Conservation (phyloP, 2,888 invertebrate species). For the Eretmocerus hayati region DNA sequence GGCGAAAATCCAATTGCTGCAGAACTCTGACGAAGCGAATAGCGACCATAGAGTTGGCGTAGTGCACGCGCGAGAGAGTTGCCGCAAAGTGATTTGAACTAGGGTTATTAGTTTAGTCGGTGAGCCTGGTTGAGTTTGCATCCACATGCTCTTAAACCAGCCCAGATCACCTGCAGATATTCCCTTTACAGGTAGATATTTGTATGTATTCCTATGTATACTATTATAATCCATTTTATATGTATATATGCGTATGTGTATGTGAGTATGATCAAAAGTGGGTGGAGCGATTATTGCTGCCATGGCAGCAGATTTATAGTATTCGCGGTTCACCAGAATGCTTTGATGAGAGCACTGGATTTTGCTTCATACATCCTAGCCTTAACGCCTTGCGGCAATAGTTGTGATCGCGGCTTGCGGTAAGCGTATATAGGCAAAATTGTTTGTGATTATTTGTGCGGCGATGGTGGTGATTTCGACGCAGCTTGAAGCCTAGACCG, state of each 20-base stretch:
- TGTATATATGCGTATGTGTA: background rate
- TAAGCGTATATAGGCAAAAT: too few species aligned
- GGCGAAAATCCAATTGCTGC: too few species aligned
- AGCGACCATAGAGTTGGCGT: slow-evolving; percentile 18
- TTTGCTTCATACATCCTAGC: too few species aligned
- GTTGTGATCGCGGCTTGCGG: slow-evolving; percentile 14
- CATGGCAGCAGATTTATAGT: slow-evolving; percentile 18
- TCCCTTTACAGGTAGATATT: too few species aligned
- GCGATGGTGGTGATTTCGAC: too few species aligned
- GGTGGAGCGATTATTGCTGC: slow-evolving; percentile 2
- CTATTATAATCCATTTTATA: too few species aligned
- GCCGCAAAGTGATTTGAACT: slow-evolving; percentile 27
- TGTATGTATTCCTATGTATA: too few species aligned
- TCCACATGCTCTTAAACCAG: background rate
- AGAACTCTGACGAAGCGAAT: too few species aligned
- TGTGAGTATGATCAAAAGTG: background rate
- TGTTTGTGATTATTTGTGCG: too few species aligned
- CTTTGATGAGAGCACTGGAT: slow-evolving; percentile 18
- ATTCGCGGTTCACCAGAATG: slow-evolving; percentile 15
- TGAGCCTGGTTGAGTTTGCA: slow-evolving; percentile 17
- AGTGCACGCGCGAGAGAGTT: background rate
- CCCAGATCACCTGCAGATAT: too few species aligned
- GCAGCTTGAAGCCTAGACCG: too few species aligned
- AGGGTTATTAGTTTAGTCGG: slow-evolving; percentile 30
- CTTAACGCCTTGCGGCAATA: slow-evolving; percentile 12